Evolutionary conservation across 2,797 vertebrate species (phyloP).

Genomic region (Chromobotia macracanthus): DNA sequence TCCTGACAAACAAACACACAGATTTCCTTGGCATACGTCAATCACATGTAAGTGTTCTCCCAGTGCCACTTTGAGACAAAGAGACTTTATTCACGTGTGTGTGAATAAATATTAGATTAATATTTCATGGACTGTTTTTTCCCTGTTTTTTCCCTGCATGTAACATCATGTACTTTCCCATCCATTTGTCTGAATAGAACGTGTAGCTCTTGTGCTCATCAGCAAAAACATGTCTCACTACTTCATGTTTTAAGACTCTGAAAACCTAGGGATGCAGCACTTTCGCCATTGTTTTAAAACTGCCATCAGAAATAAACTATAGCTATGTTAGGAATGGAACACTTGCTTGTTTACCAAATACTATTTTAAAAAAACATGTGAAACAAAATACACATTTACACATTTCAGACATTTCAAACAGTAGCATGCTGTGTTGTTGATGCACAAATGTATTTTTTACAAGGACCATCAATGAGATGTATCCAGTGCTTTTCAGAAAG

Average conservation of each 20-base stretch:
- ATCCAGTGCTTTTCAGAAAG: not conserved
- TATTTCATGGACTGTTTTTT: slow-evolving; percentile 77
- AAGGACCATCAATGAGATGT: not conserved
- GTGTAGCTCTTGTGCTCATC: slow-evolving; percentile 75
- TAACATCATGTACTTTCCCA: slow-evolving; percentile 68
- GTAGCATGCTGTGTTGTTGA: not conserved
- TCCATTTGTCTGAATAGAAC: slow-evolving; percentile 75
- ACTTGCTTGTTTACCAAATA: not conserved
- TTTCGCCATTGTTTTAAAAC: slow-evolving; percentile 70
- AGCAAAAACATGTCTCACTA: slow-evolving; percentile 70
- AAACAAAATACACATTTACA: not conserved
- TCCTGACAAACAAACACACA: no score
- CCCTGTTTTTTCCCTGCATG: slow-evolving; percentile 52
- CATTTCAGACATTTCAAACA: not conserved
- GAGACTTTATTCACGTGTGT: no score
- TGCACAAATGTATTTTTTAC: no score
- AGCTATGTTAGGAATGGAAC: not conserved
- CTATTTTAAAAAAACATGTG: not conserved
- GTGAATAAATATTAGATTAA: slow-evolving; percentile 79
- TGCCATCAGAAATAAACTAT: slow-evolving; percentile 54
- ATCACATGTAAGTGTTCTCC: slow-evolving; percentile 66
- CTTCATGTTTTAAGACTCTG: slow-evolving; percentile 68
- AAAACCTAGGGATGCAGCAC: slow-evolving; percentile 75
- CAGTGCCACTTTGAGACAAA: slow-evolving; percentile 38
- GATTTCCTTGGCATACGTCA: slow-evolving; percentile 52